Conservation (phyloP, 2,888 invertebrate genomes). For the Philhelius pedissequus region DNA sequence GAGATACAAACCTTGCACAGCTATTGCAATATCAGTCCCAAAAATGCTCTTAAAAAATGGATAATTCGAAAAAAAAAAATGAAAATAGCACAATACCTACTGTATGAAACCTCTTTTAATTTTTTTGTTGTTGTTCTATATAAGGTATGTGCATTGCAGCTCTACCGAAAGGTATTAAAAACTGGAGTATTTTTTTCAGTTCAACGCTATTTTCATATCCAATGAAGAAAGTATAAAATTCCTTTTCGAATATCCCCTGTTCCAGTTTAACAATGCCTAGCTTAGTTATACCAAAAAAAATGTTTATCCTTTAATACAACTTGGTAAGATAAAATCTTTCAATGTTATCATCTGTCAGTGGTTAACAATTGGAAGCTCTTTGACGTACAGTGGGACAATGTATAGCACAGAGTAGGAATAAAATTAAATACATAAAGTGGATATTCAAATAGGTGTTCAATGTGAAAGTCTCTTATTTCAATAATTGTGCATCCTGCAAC, state of each 20-base stretch:
- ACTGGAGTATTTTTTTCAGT: neutral
- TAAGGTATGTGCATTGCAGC: too few species aligned
- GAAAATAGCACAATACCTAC: neutral
- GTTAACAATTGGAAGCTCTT: constrained; percentile 17
- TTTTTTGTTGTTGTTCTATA: neutral
- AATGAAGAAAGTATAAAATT: neutral
- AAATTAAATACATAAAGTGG: neutral
- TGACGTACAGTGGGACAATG: neutral
- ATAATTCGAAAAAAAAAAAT: neutral
- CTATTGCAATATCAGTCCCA: neutral
- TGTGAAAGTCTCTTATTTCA: too few species aligned
- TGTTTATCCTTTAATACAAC: constrained; percentile 5
- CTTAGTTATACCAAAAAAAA: neutral
- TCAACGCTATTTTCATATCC: neutral
- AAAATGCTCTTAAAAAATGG: neutral
- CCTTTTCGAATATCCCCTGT: neutral
- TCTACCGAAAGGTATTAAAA: neutral
- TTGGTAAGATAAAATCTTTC: constrained; percentile 9
- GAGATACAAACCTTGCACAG: too few species aligned
- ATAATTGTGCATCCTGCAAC: too few species aligned
- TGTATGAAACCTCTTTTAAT: neutral
- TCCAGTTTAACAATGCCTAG: neutral
- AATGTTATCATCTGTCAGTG: constrained; percentile 26
- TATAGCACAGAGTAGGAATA: neutral
- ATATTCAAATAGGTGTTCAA: too few species aligned